These are phyloP conservation scores for Lithobius niger DNA, from an alignment of 1,140 invertebrate species.

Conservation along the genomic window DNA sequence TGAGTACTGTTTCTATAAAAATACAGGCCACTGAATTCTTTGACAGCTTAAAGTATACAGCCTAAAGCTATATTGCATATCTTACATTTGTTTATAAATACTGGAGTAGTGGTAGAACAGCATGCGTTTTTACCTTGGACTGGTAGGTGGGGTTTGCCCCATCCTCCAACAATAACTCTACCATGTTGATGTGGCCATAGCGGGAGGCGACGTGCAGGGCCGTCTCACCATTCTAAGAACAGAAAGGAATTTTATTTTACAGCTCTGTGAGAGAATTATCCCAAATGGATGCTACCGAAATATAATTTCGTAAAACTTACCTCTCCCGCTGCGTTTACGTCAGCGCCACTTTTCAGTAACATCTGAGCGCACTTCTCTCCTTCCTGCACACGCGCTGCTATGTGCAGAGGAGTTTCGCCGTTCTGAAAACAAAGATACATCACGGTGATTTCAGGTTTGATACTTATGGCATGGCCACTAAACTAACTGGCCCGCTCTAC, in stretches of 20 bases:
- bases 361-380: constrained; percentile 94
- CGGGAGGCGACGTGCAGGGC: constrained; percentile 83
- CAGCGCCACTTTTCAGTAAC: constrained; percentile 92
- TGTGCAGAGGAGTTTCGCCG: constrained; percentile 85
- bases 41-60: no score
- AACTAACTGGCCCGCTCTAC: neutral
- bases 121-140: constrained; percentile 76
- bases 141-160: constrained; percentile 74
- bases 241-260: no score
- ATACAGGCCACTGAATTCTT: no score
- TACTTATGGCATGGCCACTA: no score
- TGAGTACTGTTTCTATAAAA: no score
- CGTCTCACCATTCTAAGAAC: constrained; percentile 71
- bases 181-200: constrained; percentile 70
- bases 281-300: no score
- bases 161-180: constrained; percentile 74
- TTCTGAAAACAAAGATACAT: constrained; percentile 49
- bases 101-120: no score
- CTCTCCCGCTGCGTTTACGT: constrained; percentile 58
- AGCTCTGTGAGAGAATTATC: no score
- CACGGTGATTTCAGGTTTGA: constrained; percentile 23
- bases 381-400: constrained; percentile 79
- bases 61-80: no score
- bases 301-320: no score
- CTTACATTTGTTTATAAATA: no score